Percentiles rank a stretch among this genome's conserved stretches.
Conservation (phyloP, 2,113 vertebrate genomes). For the Thunnus maccoyii region DNA sequence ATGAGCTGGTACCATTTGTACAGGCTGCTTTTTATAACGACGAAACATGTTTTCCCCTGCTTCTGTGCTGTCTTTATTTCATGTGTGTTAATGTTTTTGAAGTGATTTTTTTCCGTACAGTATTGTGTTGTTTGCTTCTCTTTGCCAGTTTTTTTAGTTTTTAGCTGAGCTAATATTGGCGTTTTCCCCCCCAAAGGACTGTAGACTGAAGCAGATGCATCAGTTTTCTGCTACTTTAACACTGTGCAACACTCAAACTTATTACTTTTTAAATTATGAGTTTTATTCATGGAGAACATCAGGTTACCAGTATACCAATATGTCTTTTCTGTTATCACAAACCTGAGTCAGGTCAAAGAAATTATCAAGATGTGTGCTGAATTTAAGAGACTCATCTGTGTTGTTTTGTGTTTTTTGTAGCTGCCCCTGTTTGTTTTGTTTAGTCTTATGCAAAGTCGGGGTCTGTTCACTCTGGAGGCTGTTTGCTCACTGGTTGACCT, state of each 20-base stretch:
- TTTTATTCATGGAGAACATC: constrained; percentile 20
- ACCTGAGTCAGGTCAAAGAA: neutral
- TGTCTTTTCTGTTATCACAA: constrained; percentile 23
- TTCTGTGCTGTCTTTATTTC: constrained; percentile 50
- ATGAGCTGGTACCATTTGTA: constrained; percentile 63
- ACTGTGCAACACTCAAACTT: constrained; percentile 45
- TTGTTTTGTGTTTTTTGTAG: constrained; percentile 17
- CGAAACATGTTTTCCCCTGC: constrained; percentile 10
- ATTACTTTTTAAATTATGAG: neutral
- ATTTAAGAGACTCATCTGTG: constrained; percentile 8
- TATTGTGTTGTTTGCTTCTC: constrained; percentile 54
- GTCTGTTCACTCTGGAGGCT: constrained; percentile 77
- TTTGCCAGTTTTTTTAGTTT: constrained; percentile 8
- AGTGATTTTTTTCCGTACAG: constrained; percentile 46
- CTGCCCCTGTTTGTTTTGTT: neutral
- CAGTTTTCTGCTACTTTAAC: constrained; percentile 26
- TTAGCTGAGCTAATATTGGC: constrained; percentile 23
- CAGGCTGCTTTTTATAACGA: constrained; percentile 77
- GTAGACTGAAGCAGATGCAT: constrained; percentile 3
- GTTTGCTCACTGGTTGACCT: constrained; percentile 62
- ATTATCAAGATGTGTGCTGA: neutral
- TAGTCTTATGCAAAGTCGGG: constrained; percentile 60
- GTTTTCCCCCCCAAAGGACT: constrained; percentile 2
- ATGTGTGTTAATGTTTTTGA: constrained; percentile 28
- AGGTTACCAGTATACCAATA: neutral